phyloP scores from a whole-genome alignment of 2,888 invertebrate genomes.

The Eupithecia insigniata region DNA sequence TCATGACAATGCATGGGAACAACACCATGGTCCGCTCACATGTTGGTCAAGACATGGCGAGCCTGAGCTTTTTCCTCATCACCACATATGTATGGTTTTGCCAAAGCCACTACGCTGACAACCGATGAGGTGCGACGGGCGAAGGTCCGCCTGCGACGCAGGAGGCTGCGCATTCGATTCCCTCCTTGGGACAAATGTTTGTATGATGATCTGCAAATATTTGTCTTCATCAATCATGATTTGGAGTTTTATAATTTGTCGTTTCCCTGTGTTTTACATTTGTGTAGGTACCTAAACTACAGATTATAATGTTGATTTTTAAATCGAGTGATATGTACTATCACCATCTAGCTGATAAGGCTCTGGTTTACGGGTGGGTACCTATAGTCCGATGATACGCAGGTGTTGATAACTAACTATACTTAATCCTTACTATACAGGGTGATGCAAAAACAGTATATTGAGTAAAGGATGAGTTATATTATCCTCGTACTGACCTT shows the following conservation, averaged over 20 bases:
- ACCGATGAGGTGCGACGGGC: too few species aligned
- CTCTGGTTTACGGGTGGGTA: background rate
- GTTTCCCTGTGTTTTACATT: background rate
- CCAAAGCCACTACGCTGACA: too few species aligned
- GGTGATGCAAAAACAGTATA: background rate
- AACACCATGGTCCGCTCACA: background rate
- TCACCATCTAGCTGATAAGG: constrained; percentile 28
- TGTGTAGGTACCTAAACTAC: background rate
- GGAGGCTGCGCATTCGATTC: too few species aligned
- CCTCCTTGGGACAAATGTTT: too few species aligned
- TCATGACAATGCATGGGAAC: background rate
- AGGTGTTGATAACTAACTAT: background rate
- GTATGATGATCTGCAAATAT: too few species aligned
- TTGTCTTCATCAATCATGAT: too few species aligned
- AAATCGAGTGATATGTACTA: constrained; percentile 39
- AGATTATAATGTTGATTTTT: constrained; percentile 53
- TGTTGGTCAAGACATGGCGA: background rate
- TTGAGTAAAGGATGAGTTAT: too few species aligned
- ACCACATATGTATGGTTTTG: background rate
- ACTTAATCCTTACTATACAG: constrained; percentile 1
- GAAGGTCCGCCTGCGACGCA: too few species aligned
- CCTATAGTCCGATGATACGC: background rate
- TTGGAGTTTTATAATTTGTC: background rate
- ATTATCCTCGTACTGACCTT: too few species aligned
- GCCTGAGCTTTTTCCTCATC: background rate